Conservation (phyloP, 2,888 invertebrate genomes). For the Chirona hameri region DNA sequence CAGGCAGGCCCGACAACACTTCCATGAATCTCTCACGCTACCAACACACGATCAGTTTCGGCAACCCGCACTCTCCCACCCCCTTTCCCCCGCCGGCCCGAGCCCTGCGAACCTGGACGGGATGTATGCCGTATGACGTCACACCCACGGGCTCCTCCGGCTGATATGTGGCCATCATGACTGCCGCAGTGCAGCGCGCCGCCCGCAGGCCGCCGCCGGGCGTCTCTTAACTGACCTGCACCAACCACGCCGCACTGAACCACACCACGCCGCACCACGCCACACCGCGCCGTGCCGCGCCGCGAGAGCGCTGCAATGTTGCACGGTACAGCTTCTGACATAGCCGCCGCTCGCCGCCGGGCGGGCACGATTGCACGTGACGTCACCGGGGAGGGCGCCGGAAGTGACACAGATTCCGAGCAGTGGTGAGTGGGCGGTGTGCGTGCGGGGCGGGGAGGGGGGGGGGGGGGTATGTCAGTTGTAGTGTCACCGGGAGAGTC, state of each 20-base stretch:
- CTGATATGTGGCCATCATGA: not conserved
- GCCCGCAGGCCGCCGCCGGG: not conserved
- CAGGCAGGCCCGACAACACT: too few relatives aligned
- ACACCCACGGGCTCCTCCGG: not conserved
- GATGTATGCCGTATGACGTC: not conserved
- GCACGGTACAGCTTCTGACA: conserved; percentile 23
- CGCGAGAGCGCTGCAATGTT: not conserved
- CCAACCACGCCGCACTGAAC: not conserved
- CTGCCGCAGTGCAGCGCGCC: not conserved
- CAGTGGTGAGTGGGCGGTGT: not conserved
- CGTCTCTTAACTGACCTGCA: not conserved
- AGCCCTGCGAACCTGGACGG: too few relatives aligned
- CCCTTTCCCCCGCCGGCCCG: too few relatives aligned
- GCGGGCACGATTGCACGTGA: not conserved
- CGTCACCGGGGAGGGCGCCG: not conserved
- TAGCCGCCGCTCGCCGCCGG: not conserved
- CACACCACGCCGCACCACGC: not conserved
- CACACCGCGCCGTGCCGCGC: not conserved
- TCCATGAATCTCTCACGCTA: too few relatives aligned
- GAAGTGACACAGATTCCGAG: not conserved
- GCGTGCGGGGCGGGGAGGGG: not conserved
- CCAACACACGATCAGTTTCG: too few relatives aligned
- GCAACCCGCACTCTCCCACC: too few relatives aligned
- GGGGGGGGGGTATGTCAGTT: not conserved
- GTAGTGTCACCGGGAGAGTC: too few relatives aligned